phyloP scores from a whole-genome alignment of 2,797 vertebrate genomes.

The Danio choprae region DNA sequence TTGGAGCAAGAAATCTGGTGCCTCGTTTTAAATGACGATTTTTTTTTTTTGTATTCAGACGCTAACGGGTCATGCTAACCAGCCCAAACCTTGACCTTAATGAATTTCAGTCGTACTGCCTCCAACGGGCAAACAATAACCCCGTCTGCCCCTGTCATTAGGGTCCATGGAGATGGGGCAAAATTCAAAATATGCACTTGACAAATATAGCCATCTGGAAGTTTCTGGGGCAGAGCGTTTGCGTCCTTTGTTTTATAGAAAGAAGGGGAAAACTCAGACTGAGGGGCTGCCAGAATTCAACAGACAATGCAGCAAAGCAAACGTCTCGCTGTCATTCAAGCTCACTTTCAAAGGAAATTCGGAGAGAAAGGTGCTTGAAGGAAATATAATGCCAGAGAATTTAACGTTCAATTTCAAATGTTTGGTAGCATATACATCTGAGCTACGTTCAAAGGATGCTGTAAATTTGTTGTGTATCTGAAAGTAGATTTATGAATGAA shows the following conservation, averaged over 20 bases:
- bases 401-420: no score
- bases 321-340: constrained; percentile 69
- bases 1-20: no score
- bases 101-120: constrained; percentile 1
- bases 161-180: constrained; percentile 74
- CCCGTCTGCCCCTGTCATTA: constrained; percentile 47
- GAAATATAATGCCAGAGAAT: background rate
- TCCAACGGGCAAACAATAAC: constrained; percentile 71
- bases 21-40: no score
- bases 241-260: constrained; percentile 27
- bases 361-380: background rate
- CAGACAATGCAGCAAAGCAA: constrained; percentile 74
- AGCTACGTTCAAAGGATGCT: background rate
- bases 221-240: constrained; percentile 55
- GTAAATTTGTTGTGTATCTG: background rate
- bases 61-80: constrained; percentile 7
- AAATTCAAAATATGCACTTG: constrained; percentile 69
- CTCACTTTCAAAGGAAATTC: constrained; percentile 15
- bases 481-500: background rate
- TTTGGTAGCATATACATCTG: no score
- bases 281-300: constrained; percentile 75
- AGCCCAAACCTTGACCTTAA: background rate
- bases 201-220: constrained; percentile 71
- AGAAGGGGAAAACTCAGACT: constrained; percentile 63
- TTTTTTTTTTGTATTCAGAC: background rate